Evolutionary conservation across 2,113 vertebrate genomes (phyloP).

Genomic region (Mus spicilegus): DNA sequence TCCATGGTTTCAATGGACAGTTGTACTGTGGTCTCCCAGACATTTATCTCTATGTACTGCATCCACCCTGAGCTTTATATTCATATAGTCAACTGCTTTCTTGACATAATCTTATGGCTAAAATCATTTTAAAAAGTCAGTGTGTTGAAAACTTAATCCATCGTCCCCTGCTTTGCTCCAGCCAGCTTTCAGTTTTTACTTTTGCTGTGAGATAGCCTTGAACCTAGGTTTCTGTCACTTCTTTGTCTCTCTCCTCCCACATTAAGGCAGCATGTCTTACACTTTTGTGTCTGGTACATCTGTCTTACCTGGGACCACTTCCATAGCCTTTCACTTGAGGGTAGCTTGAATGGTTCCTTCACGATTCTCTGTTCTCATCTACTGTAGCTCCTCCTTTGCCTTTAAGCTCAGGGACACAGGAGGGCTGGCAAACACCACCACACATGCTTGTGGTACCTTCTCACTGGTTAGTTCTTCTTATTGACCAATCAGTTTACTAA

Average conservation of each 20-base stretch:
- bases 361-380: background rate
- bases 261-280: background rate
- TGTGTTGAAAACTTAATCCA: background rate
- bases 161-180: too few relatives aligned
- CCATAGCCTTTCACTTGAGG: background rate
- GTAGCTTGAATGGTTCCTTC: background rate
- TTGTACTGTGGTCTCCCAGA: background rate
- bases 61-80: background rate
- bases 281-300: background rate
- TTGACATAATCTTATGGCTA: background rate
- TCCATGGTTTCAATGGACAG: background rate
- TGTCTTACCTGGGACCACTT: background rate
- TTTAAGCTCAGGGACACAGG: background rate
- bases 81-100: background rate
- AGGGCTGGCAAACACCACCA: background rate
- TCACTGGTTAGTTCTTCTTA: background rate
- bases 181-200: background rate
- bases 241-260: background rate
- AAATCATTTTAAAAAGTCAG: background rate
- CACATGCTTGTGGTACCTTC: background rate
- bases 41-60: background rate
- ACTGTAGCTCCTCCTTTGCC: too few relatives aligned
- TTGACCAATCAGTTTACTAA: background rate
- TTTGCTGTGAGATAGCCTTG: background rate
- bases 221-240: background rate